These are phyloP conservation scores for Larimichthys polyactis DNA, from an alignment of 2,113 vertebrate species.

Conservation along the genomic window DNA sequence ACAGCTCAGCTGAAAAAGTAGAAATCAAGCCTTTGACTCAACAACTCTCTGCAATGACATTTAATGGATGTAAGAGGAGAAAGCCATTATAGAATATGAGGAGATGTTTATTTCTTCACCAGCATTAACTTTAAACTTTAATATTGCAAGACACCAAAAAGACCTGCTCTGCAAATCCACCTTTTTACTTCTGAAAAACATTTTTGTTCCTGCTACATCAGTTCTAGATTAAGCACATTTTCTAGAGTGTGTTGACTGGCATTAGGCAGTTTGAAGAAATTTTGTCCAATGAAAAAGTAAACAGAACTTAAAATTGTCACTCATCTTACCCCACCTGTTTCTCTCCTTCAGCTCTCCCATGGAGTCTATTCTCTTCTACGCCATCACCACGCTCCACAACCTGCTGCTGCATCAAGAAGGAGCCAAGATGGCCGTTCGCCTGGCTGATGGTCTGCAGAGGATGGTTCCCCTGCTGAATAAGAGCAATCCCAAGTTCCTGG, in stretches of 20 bases:
- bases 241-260: neutral
- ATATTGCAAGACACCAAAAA: neutral
- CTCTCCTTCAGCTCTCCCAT: constrained; percentile 89
- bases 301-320: neutral
- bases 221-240: neutral
- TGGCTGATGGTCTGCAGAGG: constrained; percentile 95
- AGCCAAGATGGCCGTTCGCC: constrained; percentile 98
- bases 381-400: constrained; percentile 98
- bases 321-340: neutral
- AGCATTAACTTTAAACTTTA: neutral
- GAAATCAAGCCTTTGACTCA: neutral
- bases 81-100: neutral
- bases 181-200: neutral
- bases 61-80: neutral
- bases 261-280: neutral
- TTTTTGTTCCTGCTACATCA: neutral
- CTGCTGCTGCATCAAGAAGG: constrained; percentile 97
- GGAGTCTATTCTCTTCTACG: constrained; percentile 96
- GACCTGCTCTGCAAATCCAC: neutral
- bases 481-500: constrained; percentile 97
- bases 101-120: neutral
- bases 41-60: neutral
- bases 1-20: neutral
- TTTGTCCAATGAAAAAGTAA: neutral
- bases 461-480: constrained; percentile 98